Conservation (phyloP, 2,113 vertebrate genomes). For the Pimephales promelas region DNA sequence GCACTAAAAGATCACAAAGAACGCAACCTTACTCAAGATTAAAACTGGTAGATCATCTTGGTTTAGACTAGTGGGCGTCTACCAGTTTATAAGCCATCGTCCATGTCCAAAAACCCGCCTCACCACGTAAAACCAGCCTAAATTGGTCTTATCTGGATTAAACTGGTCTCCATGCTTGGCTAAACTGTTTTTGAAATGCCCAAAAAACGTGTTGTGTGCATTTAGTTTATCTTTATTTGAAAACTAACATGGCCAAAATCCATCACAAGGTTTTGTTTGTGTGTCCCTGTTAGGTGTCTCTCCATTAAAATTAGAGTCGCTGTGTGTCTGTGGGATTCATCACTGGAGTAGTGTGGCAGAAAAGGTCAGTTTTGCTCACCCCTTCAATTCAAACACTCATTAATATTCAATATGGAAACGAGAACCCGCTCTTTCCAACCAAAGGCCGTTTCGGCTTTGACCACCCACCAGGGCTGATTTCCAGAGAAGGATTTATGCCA, state of each 20-base stretch:
- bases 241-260: not conserved
- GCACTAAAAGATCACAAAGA: too few relatives aligned
- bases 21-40: too few relatives aligned
- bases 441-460: conserved; percentile 11
- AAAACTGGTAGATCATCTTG: too few relatives aligned
- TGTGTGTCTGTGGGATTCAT: conserved; percentile 12
- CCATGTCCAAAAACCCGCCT: too few relatives aligned
- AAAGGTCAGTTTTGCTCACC: conserved; percentile 55
- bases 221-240: not conserved
- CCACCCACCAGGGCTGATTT: conserved; percentile 9
- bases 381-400: conserved; percentile 52
- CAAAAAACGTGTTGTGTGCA: not conserved
- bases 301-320: not conserved
- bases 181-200: not conserved
- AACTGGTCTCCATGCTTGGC: not conserved
- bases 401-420: conserved; percentile 56
- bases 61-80: too few relatives aligned
- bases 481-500: not conserved
- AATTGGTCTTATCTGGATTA: not conserved
- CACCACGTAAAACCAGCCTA: not conserved
- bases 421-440: conserved; percentile 32
- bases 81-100: too few relatives aligned
- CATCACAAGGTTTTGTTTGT: not conserved
- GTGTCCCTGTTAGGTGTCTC: not conserved
- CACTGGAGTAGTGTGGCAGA: conserved; percentile 29